Percentiles rank a stretch among this genome's conserved stretches.
phyloP scores from a whole-genome alignment of 2,888 invertebrate genomes.

The Formica aserva region DNA sequence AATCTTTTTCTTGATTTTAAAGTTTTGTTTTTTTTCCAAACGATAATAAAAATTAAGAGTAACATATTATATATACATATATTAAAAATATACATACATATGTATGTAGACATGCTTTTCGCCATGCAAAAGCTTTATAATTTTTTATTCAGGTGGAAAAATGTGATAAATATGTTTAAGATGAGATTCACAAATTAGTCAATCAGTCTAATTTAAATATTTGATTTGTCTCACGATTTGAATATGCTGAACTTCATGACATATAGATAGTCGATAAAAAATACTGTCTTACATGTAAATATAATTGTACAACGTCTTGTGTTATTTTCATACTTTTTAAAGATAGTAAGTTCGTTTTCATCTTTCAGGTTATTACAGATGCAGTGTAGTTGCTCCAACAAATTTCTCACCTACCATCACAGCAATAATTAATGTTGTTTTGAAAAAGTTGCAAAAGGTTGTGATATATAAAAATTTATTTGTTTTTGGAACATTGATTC shows the following conservation, averaged over 20 bases:
- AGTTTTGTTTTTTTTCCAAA: background rate
- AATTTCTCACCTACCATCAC: background rate
- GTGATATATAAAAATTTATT: too few relatives aligned
- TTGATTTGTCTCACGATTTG: background rate
- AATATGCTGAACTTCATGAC: background rate
- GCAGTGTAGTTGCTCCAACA: background rate
- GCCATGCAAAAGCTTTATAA: too few relatives aligned
- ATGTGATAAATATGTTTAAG: background rate
- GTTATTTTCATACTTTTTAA: background rate
- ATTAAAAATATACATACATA: too few relatives aligned
- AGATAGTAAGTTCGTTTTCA: slow-evolving; percentile 15
- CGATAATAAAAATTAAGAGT: too few relatives aligned
- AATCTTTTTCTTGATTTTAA: background rate
- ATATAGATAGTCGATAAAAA: background rate
- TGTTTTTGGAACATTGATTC: background rate
- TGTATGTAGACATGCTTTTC: too few relatives aligned
- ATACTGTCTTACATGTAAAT: slow-evolving; percentile 10
- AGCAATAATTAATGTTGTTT: background rate
- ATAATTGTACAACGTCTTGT: background rate
- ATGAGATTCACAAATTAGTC: too few relatives aligned
- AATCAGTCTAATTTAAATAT: too few relatives aligned
- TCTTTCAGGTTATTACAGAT: slow-evolving; percentile 5
- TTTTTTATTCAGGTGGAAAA: too few relatives aligned
- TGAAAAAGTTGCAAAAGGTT: background rate
- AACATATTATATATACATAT: too few relatives aligned